Evolutionary conservation across 2,797 vertebrate genomes (phyloP).

Genomic region (Tragelaphus oryx): DNA sequence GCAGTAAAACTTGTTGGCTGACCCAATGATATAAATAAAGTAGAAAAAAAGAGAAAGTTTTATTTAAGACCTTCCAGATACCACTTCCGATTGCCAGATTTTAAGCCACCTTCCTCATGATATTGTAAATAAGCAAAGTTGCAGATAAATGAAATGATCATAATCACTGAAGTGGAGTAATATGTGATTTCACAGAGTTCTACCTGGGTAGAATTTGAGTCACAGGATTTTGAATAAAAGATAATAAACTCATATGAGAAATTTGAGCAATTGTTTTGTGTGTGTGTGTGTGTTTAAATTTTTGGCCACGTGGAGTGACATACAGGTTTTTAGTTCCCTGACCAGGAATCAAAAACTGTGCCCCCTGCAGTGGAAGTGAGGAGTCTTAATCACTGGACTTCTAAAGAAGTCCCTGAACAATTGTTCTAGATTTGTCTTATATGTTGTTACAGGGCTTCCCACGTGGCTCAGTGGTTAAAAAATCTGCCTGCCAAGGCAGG

Average conservation of each 20-base stretch:
- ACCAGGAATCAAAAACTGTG: neutral
- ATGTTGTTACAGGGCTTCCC: neutral
- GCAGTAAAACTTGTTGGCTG: neutral
- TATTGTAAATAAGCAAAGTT: neutral
- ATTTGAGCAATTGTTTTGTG: neutral
- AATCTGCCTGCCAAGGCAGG: neutral
- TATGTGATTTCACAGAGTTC: neutral
- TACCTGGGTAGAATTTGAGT: neutral
- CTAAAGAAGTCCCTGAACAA: neutral
- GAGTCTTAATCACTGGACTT: neutral
- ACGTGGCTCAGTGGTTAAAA: neutral
- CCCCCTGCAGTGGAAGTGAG: neutral
- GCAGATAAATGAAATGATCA: neutral
- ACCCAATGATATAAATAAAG: neutral
- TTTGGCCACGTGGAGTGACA: neutral
- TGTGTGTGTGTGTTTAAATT: neutral
- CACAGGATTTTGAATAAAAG: neutral
- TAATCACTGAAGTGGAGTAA: neutral
- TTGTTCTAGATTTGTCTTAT: neutral
- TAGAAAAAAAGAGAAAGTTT: neutral
- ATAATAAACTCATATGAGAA: neutral
- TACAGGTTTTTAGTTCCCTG: neutral
- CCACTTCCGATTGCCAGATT: neutral
- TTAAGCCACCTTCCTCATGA: neutral
- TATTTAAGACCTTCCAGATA: neutral